Evolutionary conservation across 2,113 vertebrate species (phyloP).

Genomic region (Apaloderma vittatum): DNA sequence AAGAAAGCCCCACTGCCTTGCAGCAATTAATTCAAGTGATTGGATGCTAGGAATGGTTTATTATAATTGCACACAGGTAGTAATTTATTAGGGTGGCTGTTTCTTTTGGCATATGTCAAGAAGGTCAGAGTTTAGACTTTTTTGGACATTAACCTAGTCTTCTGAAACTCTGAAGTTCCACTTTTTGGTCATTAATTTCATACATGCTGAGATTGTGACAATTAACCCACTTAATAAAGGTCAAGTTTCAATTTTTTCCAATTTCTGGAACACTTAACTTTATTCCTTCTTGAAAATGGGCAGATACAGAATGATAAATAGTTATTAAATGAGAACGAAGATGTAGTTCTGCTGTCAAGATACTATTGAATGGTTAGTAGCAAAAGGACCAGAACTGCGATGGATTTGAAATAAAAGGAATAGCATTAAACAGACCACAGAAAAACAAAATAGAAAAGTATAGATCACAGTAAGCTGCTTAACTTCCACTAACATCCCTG

Average conservation of each 20-base stretch:
- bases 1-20: slow-evolving; percentile 57
- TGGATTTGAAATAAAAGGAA: slow-evolving; percentile 45
- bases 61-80: slow-evolving; percentile 82
- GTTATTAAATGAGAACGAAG: slow-evolving; percentile 79
- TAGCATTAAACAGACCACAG: neutral
- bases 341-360: slow-evolving; percentile 75
- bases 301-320: slow-evolving; percentile 82
- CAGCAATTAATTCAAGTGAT: slow-evolving; percentile 82
- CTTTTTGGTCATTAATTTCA: slow-evolving; percentile 86
- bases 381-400: slow-evolving; percentile 33
- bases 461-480: slow-evolving; percentile 9
- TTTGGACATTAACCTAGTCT: slow-evolving; percentile 84
- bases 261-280: slow-evolving; percentile 85
- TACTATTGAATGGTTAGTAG: slow-evolving; percentile 47
- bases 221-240: slow-evolving; percentile 90
- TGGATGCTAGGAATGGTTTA: slow-evolving; percentile 73
- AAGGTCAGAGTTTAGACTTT: slow-evolving; percentile 84
- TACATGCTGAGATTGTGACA: slow-evolving; percentile 87
- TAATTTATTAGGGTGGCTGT: slow-evolving; percentile 81
- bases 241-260: slow-evolving; percentile 87
- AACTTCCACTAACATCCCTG: neutral
- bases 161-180: slow-evolving; percentile 81
- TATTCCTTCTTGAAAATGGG: slow-evolving; percentile 82
- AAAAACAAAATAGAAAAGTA: slow-evolving; percentile 28
- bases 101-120: slow-evolving; percentile 81